Base-by-base conservation (phyloP, 2,797 vertebrate species). In the Pempheris klunzingeri region DNA sequence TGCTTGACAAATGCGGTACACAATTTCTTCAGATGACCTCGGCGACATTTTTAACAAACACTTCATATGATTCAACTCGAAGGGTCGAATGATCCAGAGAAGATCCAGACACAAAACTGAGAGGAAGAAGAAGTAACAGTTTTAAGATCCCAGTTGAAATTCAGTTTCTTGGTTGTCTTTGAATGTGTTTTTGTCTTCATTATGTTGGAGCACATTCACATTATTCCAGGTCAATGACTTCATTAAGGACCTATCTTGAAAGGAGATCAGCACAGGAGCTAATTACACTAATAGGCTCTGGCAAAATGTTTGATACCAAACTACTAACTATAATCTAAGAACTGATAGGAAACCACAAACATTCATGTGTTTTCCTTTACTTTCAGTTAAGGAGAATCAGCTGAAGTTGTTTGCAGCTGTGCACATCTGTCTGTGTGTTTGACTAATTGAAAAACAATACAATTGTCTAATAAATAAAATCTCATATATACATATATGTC, bases 201-300 rank as follows among this genome's bases (percentile, higher is more conserved):
- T 86, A 82, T 79, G 80, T 70, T 72, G 78, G 75, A 62, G 60
- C 68, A 71, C 44, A 69, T 70, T 76, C 77, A 78, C 73, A 81
- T 86, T 80, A 84, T 90, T 91, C 76, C 86, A 76, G 83, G 86
- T 88, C 87, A 89, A 71, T 74, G 71, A 71, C 73, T 87, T 74
- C 78, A 80, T 77, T 87, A 68, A 88, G 83, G 82, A 65, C 54
- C 61, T 87, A 87, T 89, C 82, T 88, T 38, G 7, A 69, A 55
- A 57, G 67, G 54, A 67, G 67, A 91, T 90, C 84, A 82, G 74
- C 72, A 50, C 62, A 76, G 57, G 70, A 87, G 88, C 77, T 83
- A 90, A 91, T 92, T 92, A 90, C 67, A 30, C 85, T 84, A 91
- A 91, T 79, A 85, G 81, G 82, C 85, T 83, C 77, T 30, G 62